Conservation (phyloP, 2,113 vertebrate genomes). For the Origma solitaria region DNA sequence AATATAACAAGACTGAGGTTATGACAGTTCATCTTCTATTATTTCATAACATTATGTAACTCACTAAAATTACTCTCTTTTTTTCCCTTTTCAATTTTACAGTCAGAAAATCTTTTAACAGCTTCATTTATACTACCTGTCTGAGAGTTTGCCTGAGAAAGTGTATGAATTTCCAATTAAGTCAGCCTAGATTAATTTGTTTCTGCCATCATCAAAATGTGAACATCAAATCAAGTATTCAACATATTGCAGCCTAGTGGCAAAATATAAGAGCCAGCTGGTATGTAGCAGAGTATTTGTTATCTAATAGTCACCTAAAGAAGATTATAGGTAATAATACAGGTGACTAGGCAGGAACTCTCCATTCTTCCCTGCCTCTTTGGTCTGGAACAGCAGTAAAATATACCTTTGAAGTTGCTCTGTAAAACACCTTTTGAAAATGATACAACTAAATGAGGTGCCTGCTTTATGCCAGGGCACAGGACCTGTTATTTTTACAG, state of each 20-base stretch:
- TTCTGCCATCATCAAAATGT: not conserved
- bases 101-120: constrained; percentile 29
- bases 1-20: not conserved
- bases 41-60: constrained; percentile 34
- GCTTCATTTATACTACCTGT: constrained; percentile 2
- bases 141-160: constrained; percentile 7
- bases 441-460: not conserved
- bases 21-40: constrained; percentile 30
- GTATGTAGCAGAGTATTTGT: not conserved
- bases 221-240: not conserved
- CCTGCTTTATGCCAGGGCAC: not conserved
- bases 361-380: not conserved
- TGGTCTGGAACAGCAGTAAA: not conserved
- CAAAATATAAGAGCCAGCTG: not conserved
- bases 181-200: constrained; percentile 6
- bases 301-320: not conserved
- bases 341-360: not conserved
- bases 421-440: constrained; percentile 18
- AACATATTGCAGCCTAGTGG: not conserved
- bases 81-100: not conserved
- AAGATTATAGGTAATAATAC: not conserved
- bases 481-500: constrained; percentile 1
- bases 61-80: constrained; percentile 14
- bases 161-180: constrained; percentile 35
- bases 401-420: not conserved